Evolutionary conservation across 2,888 invertebrate species (phyloP).

Genomic region (Colletes collaris): DNA sequence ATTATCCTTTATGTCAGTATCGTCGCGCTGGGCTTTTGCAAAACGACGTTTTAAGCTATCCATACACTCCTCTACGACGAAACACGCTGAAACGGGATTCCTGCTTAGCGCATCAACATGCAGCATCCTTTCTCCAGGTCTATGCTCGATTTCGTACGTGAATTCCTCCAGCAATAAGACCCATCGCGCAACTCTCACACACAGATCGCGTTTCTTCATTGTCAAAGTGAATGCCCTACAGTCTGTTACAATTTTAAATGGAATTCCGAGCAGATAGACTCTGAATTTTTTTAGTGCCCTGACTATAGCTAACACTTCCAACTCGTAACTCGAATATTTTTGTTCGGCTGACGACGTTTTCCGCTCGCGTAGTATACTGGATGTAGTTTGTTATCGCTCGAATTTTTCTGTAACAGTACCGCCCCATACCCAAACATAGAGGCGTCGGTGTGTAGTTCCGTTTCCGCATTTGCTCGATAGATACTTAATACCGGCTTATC

Average conservation of each 20-base stretch:
- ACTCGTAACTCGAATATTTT: neutral
- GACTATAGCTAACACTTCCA: neutral
- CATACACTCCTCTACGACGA: neutral
- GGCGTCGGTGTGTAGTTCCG: neutral
- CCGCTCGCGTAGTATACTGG: neutral
- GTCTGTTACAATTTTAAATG: neutral
- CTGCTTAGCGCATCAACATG: constrained; percentile 24
- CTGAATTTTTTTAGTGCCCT: neutral
- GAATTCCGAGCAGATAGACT: neutral
- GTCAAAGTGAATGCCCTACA: neutral
- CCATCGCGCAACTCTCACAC: constrained; percentile 20
- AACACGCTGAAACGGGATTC: neutral
- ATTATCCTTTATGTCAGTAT: too few species aligned
- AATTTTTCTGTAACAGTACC: constrained; percentile 19
- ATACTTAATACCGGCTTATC: neutral
- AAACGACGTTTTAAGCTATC: too few species aligned
- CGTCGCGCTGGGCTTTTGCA: too few species aligned
- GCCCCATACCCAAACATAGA: neutral
- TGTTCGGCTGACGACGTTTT: neutral
- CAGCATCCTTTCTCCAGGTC: constrained; percentile 2
- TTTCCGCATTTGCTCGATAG: neutral
- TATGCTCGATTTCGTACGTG: neutral
- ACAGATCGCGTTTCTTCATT: neutral
- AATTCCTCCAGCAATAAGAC: neutral
- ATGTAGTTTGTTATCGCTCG: neutral